A percentile compares a stretch with the other conserved stretches of the same genome.
Evolutionary conservation across 2,797 vertebrate species (phyloP).

Genomic region (Semotilus atromaculatus): DNA sequence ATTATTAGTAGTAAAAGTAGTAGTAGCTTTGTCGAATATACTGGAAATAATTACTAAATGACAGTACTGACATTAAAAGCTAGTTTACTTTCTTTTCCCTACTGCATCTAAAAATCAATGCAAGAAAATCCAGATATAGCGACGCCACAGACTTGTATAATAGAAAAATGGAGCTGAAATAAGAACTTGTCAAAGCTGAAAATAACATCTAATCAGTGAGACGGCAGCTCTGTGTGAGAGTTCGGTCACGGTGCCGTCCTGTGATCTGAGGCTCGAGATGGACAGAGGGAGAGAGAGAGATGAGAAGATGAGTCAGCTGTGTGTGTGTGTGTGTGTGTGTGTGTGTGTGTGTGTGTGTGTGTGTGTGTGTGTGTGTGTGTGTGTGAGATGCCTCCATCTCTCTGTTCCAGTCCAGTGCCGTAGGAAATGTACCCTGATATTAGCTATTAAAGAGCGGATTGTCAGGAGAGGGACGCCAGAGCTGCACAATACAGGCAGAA

Average conservation of each 20-base stretch:
- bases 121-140: background rate
- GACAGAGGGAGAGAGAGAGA: constrained; percentile 63
- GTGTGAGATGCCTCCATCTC: constrained; percentile 68
- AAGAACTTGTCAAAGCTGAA: background rate
- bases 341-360: too few relatives aligned
- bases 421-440: constrained; percentile 86
- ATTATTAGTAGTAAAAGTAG: background rate
- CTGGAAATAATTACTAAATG: background rate
- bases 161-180: background rate
- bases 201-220: constrained; percentile 31
- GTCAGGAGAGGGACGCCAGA: constrained; percentile 76
- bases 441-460: constrained; percentile 85
- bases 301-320: constrained; percentile 70
- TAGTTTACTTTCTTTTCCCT: background rate
- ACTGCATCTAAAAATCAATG: background rate
- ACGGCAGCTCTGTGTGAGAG: background rate
- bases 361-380: background rate
- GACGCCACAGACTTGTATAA: background rate
- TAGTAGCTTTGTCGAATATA: background rate
- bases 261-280: constrained; percentile 41
- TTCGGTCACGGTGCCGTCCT: background rate
- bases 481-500: constrained; percentile 65
- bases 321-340: too few relatives aligned
- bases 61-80: background rate
- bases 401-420: constrained; percentile 79